These are phyloP conservation scores for Apeira syringaria DNA, from an alignment of 2,888 invertebrate species.

Conservation along the genomic window DNA sequence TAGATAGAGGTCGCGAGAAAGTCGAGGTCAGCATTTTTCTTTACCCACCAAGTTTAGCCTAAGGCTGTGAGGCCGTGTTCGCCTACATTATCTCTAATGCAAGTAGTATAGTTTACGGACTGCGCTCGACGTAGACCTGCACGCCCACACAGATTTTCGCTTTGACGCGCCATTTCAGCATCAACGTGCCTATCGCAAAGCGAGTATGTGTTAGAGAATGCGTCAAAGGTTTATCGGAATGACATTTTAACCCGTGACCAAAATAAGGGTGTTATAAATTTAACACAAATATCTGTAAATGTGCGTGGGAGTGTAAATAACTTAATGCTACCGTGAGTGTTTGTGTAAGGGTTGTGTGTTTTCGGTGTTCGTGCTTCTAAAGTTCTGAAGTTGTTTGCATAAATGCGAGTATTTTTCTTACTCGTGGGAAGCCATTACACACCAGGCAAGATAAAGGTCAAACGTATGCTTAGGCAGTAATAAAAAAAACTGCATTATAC, in stretches of 20 bases:
- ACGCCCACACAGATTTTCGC: slow-evolving; percentile 15
- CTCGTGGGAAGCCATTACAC: too few relatives aligned
- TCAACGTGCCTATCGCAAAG: slow-evolving; percentile 16
- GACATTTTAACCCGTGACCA: too few relatives aligned
- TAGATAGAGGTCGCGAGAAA: slow-evolving; percentile 21
- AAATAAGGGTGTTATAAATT: background rate
- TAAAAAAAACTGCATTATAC: too few relatives aligned
- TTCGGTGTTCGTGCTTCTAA: too few relatives aligned
- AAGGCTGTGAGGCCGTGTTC: slow-evolving; percentile 18
- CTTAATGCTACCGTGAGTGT: too few relatives aligned
- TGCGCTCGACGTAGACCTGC: slow-evolving; percentile 10
- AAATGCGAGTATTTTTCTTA: too few relatives aligned
- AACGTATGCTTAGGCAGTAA: too few relatives aligned
- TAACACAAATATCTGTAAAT: too few relatives aligned
- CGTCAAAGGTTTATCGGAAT: slow-evolving; percentile 14
- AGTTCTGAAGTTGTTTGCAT: too few relatives aligned
- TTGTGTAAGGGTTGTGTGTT: too few relatives aligned
- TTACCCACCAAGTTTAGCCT: slow-evolving; percentile 18
- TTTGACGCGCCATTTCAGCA: slow-evolving; percentile 11
- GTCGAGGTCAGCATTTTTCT: slow-evolving; percentile 27
- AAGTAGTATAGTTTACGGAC: slow-evolving; percentile 9
- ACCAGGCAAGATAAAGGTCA: too few relatives aligned
- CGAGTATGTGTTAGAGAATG: slow-evolving; percentile 12
- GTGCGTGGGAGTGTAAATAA: too few relatives aligned
- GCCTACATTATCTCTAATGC: slow-evolving; percentile 16